phyloP scores from a whole-genome alignment of 2,113 vertebrate species.

The Leucopsar rothschildi region DNA sequence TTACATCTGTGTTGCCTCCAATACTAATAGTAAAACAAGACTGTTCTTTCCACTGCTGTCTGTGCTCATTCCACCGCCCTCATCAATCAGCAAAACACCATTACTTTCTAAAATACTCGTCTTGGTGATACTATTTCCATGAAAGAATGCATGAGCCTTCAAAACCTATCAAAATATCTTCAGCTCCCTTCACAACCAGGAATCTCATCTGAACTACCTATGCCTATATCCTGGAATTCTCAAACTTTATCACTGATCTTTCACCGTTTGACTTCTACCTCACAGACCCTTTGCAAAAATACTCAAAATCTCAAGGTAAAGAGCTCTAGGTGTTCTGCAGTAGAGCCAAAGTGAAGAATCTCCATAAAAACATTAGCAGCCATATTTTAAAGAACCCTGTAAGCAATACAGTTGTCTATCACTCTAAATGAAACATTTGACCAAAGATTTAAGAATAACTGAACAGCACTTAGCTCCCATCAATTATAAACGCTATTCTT shows the following conservation, averaged over 20 bases:
- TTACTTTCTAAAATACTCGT: accelerated
- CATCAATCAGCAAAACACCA: accelerated
- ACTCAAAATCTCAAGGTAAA: background rate
- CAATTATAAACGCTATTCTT: background rate
- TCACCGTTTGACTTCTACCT: background rate
- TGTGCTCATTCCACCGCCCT: background rate
- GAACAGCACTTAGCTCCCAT: background rate
- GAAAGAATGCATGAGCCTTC: background rate
- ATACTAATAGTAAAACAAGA: background rate
- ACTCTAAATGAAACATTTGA: background rate
- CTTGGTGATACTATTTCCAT: background rate
- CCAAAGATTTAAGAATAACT: background rate
- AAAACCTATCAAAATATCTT: background rate
- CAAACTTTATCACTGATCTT: background rate
- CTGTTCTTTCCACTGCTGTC: background rate
- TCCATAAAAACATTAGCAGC: background rate
- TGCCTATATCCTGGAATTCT: background rate
- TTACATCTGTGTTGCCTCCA: background rate
- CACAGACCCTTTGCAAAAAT: background rate
- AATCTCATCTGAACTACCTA: background rate
- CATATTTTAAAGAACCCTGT: background rate
- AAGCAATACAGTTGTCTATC: background rate
- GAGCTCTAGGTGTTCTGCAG: background rate
- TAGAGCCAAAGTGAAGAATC: background rate
- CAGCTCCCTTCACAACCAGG: background rate